Evolutionary conservation across 2,797 vertebrate species (phyloP).

Genomic region (Triplophysa yarkandensis): DNA sequence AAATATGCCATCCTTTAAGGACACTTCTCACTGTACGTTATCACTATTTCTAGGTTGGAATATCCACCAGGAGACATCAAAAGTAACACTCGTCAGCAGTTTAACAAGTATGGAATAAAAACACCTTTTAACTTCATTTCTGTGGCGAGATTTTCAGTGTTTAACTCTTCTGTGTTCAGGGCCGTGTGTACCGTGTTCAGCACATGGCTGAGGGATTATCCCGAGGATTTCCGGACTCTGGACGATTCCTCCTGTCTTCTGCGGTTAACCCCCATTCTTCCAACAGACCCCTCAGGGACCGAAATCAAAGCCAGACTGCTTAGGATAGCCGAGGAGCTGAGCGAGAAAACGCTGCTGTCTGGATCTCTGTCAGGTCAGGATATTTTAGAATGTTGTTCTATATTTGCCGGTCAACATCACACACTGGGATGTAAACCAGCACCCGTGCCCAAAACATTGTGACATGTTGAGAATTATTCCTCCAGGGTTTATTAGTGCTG

Average conservation of each 20-base stretch:
- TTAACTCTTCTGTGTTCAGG: conserved; percentile 64
- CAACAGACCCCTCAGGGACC: conserved; percentile 68
- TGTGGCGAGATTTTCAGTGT: not conserved
- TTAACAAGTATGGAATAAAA: conserved; percentile 72
- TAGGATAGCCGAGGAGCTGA: conserved; percentile 74
- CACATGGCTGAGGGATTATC: conserved; percentile 85
- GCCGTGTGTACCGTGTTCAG: conserved; percentile 82
- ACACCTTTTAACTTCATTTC: not conserved
- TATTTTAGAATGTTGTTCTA: not conserved
- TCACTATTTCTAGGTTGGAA: conserved; percentile 67
- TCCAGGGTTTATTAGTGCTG: not conserved
- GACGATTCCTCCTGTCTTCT: conserved; percentile 76
- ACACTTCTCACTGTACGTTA: too few species aligned
- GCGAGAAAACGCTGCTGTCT: conserved; percentile 72
- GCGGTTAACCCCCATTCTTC: conserved; percentile 78
- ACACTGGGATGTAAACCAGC: not conserved
- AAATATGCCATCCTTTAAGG: too few species aligned
- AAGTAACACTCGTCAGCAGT: conserved; percentile 71
- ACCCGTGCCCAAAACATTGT: not conserved
- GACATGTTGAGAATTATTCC: not conserved
- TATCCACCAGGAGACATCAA: conserved; percentile 69
- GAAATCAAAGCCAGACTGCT: conserved; percentile 70
- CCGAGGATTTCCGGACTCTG: conserved; percentile 81
- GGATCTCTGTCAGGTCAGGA: conserved; percentile 54
- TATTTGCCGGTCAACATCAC: not conserved